Evolutionary conservation across 1,140 invertebrate species (phyloP), one percentile per base, ranked within the genome.

Genomic region (Ganaspis sp.): DNA sequence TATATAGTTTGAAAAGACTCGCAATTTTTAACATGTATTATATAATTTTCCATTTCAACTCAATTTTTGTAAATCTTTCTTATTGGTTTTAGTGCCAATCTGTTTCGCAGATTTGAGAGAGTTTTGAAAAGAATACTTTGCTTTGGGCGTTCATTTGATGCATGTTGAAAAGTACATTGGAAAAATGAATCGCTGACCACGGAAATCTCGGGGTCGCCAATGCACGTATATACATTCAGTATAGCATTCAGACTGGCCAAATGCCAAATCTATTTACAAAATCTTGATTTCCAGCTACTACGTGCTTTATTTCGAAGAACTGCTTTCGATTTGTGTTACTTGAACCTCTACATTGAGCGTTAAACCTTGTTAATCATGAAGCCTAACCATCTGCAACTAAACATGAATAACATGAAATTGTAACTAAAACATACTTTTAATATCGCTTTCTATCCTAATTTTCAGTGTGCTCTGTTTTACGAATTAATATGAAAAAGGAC

Each of bases 101-200:
- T 6, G 2, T 34, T 34, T 34, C 29, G 29, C 6, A 34, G 29
- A 34, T 34, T 49, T 15, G 15, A 17, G 42, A 49, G 42, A 17
- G 17, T 15, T 49, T 49, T 12, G 12, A 9, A 4, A 49, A 17
- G 17, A 49, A 17, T n/a, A 17, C 42, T 49, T 49, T 49, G 6
- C 42, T 49, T 49, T 49, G 42, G 42, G 42, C 42, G 42, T 49
- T 17, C 42, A 17, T 49, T 49, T 11, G 42, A 49, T n/a, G 42
- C 42, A 49, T 17, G 12, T 49, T 6, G 42, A 49, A 49, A 49
- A 49, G 17, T 17, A 17, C 42, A 49, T 49, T 49, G 42, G 42
- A 49, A 49, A 49, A 49, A 49, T 49, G 42, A 49, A 49, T 49
- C 42, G 42, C 42, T 49, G 42, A 17, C 42, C 42, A 49, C 42